These are phyloP conservation scores for Agelas oroides DNA, from an alignment of 37 sponge, comb jelly and placozoan genomes.

Conservation along the genomic window DNA sequence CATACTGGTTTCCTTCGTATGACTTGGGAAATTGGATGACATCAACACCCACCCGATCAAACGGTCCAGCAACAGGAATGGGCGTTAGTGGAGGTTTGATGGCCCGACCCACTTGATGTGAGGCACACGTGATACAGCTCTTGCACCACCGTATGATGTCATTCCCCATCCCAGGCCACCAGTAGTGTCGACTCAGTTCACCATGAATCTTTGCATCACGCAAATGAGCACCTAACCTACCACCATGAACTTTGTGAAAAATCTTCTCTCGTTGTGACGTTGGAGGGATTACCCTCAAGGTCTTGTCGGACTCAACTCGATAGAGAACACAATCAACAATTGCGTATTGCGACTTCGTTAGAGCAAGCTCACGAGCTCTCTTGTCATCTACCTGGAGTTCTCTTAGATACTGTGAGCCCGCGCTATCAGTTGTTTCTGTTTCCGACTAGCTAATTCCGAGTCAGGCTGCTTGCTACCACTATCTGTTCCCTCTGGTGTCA, in stretches of 20 bases:
- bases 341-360: too few relatives aligned
- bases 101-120: conserved; percentile 22
- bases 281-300: conserved; percentile 54
- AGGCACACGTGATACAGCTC: conserved; percentile 51
- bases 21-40: too few relatives aligned
- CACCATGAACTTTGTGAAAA: conserved; percentile 57
- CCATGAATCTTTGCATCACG: conserved; percentile 47
- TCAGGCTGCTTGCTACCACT: too few relatives aligned
- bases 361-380: conserved; percentile 1
- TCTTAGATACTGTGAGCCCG: too few relatives aligned
- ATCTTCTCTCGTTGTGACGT: conserved; percentile 10
- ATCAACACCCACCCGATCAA: too few relatives aligned
- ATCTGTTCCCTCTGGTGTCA: too few relatives aligned
- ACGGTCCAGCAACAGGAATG: conserved; percentile 64
- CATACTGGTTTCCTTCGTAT: too few relatives aligned
- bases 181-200: conserved; percentile 46
- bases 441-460: too few relatives aligned
- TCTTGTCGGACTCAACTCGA: conserved; percentile 49
- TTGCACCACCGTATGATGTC: conserved; percentile 42
- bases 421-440: background rate
- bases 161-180: conserved; percentile 63
- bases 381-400: conserved; percentile 46
- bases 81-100: conserved; percentile 49
- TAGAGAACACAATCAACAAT: conserved; percentile 51
- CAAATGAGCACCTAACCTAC: conserved; percentile 50